Evolutionary conservation across 2,797 vertebrate genomes (phyloP).

Genomic region (Crocodylus rhombifer): DNA sequence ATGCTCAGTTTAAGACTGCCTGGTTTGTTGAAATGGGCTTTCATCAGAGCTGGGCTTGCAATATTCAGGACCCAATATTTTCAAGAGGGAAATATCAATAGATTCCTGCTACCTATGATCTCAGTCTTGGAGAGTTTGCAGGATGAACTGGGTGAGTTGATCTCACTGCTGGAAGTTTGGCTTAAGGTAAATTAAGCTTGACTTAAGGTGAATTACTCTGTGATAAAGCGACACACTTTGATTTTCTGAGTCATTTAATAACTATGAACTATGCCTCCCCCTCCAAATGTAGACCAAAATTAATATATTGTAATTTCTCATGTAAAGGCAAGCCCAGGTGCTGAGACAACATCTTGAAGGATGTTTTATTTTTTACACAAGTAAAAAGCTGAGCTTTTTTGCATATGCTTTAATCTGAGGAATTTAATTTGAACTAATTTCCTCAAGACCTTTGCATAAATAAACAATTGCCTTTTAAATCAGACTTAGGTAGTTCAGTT

Average conservation of each 20-base stretch:
- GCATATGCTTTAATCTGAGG: constrained; percentile 2
- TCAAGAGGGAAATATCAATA: background rate
- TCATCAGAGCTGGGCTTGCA: background rate
- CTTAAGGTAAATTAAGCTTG: background rate
- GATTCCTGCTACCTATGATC: background rate
- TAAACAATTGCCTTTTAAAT: constrained; percentile 66
- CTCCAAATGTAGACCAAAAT: background rate
- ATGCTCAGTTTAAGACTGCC: background rate
- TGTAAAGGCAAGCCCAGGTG: background rate
- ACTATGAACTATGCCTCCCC: background rate
- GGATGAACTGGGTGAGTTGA: background rate
- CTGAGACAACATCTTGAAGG: background rate
- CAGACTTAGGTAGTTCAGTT: constrained; percentile 60
- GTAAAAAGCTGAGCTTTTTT: constrained; percentile 5
- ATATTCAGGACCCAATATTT: background rate
- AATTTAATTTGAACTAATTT: constrained; percentile 42
- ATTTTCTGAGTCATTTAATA: background rate
- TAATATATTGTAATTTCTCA: background rate
- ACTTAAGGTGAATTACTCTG: background rate
- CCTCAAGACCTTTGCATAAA: constrained; percentile 56
- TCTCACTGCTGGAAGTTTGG: background rate
- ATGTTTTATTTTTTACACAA: background rate
- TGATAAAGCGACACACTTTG: background rate
- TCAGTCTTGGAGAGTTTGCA: background rate
- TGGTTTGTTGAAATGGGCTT: background rate